Conservation (phyloP, 2,797 vertebrate genomes). For the Acomys russatus region DNA sequence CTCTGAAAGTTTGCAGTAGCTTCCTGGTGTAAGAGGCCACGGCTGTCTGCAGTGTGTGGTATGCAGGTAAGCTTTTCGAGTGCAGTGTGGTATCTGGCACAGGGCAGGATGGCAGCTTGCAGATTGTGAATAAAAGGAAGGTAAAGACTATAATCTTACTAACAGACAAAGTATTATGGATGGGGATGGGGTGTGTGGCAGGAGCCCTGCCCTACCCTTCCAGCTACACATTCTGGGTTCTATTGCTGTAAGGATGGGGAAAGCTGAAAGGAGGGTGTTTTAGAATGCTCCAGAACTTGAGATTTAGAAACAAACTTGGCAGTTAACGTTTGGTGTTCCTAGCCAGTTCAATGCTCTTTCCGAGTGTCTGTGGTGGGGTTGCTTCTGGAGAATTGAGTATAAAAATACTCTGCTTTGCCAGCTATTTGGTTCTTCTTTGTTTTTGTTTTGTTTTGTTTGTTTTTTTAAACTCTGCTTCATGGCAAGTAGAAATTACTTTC, state of each 20-base stretch:
- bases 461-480: not conserved
- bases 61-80: not conserved
- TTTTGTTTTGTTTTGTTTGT: not conserved
- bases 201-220: not conserved
- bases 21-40: not conserved
- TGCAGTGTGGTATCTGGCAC: not conserved
- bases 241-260: not conserved
- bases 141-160: not conserved
- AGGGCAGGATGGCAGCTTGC: not conserved
- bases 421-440: not conserved
- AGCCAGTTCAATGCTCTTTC: not conserved
- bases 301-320: not conserved
- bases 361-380: not conserved
- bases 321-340: not conserved
- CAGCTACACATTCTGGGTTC: not conserved
- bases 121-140: not conserved
- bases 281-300: not conserved
- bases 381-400: not conserved
- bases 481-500: not conserved
- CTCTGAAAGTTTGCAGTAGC: not conserved
- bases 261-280: not conserved
- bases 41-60: not conserved
- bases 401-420: not conserved
- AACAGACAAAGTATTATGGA: not conserved
- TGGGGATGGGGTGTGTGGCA: not conserved